Base-by-base conservation (phyloP, 2,113 vertebrate genomes). In the Zootoca vivipara region DNA sequence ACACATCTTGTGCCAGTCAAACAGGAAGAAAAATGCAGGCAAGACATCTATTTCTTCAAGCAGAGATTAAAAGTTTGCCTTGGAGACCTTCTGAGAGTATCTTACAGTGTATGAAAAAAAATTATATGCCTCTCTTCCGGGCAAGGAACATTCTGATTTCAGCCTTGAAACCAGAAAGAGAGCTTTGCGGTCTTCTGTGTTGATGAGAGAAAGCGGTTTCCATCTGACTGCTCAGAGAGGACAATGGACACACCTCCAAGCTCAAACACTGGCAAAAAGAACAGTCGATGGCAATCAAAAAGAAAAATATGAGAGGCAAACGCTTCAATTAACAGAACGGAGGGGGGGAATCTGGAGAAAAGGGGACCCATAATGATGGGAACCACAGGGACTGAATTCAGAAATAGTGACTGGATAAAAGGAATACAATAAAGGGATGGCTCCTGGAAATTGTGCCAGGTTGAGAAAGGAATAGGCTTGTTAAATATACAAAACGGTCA, bases 401-500 rank as follows among this genome's bases (percentile, higher is more conserved):
- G 65, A 87, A 85, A 83, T 1, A 86, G n/a, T 40, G 80, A 87
- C 69, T 12, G 30, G 88, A 20, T 52, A 2, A 22, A 79, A 26
- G 7, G 7, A 93, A 67, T 91, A 87, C 85, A 0, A 2, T 0
- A 0, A 33, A 87, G 38, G 42, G 78, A 90, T 13, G 22, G 81
- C 64, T 81, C n/a, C 77, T 84, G 40, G 18, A 62, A 38, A 85
- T 87, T 72, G 26, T 85, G n/a, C 78, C 35, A 73, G 73, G 81
- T 85, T 65, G 72, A 28, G 64, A 72, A 87, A 5, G 0, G n/a
- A 75, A 72, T 9, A 7, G 82, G 86, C 62, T 89, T 93, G 78
- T 86, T 89, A 90, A 89, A 30, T 85, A 72, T 85, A 87, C 24
- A 65, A 86, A 58, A 79, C 90, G 77, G 72, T 81, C 40, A 89